A percentile compares a stretch with the other conserved stretches of the same genome.
These are phyloP conservation scores for Eulithis prunata DNA, from an alignment of 2,888 invertebrate species.

Conservation along the genomic window DNA sequence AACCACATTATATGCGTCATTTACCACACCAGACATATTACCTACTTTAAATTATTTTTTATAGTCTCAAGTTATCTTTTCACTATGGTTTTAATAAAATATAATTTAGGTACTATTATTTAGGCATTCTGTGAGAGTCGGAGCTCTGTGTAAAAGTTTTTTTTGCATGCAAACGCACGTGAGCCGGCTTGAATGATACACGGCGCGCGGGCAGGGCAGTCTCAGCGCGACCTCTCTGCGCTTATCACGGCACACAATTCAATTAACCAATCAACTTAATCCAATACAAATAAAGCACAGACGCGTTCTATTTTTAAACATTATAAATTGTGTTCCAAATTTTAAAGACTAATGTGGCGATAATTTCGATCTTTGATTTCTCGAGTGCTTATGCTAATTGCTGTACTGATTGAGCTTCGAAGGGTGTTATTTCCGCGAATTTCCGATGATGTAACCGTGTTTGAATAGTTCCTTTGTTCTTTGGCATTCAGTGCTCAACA, in stretches of 20 bases:
- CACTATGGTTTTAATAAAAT: too few relatives aligned
- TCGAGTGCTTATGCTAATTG: conserved; percentile 55
- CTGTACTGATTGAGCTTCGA: conserved; percentile 45
- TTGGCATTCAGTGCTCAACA: conserved; percentile 50
- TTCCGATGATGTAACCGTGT: conserved; percentile 74
- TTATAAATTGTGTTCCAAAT: conserved; percentile 18
- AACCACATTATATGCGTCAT: too few relatives aligned
- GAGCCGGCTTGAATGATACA: conserved; percentile 74
- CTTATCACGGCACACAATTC: conserved; percentile 73
- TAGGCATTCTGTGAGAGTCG: conserved; percentile 61
- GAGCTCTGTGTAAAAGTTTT: conserved; percentile 70
- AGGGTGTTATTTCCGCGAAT: conserved; percentile 51
- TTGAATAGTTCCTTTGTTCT: conserved; percentile 69
- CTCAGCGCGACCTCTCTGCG: conserved; percentile 73
- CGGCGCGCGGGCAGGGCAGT: conserved; percentile 69
- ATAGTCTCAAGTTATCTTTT: too few relatives aligned
- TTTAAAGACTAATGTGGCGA: conserved; percentile 35
- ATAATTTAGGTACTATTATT: conserved; percentile 12
- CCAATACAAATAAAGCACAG: conserved; percentile 54
- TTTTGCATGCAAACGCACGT: conserved; percentile 77
- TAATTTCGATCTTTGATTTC: conserved; percentile 44
- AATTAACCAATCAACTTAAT: conserved; percentile 67
- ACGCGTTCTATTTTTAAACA: conserved; percentile 31
- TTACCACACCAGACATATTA: too few relatives aligned
- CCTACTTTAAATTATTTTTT: too few relatives aligned